Conservation (phyloP, 2,888 invertebrate genomes). For the Drosophila meridionalis region DNA sequence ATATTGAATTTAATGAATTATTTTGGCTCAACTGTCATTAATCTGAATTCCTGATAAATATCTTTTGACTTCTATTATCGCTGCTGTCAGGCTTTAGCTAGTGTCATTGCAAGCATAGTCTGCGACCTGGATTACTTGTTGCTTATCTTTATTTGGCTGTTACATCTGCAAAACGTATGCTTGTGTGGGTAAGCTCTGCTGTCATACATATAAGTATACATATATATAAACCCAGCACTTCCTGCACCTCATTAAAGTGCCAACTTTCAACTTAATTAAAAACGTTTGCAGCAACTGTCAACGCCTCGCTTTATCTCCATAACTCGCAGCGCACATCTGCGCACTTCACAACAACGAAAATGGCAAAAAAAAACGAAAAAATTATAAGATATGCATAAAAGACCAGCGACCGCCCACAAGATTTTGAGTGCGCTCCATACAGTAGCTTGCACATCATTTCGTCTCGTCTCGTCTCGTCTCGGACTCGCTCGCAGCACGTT, state of each 20-base stretch:
- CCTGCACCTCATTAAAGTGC: slow-evolving; percentile 74
- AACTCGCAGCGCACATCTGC: slow-evolving; percentile 69
- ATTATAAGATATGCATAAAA: slow-evolving; percentile 60
- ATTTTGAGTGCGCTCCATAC: slow-evolving; percentile 55
- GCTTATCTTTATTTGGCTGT: slow-evolving; percentile 29
- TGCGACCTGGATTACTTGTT: slow-evolving; percentile 19
- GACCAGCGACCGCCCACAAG: slow-evolving; percentile 81
- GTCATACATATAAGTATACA: slow-evolving; percentile 10
- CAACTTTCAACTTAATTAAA: slow-evolving; percentile 76
- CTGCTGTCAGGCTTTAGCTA: neutral
- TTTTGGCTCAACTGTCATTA: neutral
- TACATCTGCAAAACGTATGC: slow-evolving; percentile 14
- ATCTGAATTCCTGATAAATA: neutral
- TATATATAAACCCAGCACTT: slow-evolving; percentile 44
- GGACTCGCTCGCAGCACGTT: slow-evolving; percentile 56
- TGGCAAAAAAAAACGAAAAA: slow-evolving; percentile 6
- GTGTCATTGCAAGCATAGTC: slow-evolving; percentile 10
- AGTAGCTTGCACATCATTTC: slow-evolving; percentile 62
- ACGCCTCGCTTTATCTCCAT: slow-evolving; percentile 76
- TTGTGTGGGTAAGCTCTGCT: slow-evolving; percentile 24
- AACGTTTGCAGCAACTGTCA: slow-evolving; percentile 76
- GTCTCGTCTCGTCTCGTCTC: slow-evolving; percentile 55
- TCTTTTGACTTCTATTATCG: neutral
- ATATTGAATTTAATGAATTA: neutral
- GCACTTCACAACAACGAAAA: slow-evolving; percentile 33